Evolutionary conservation across 2,113 vertebrate genomes (phyloP).

Genomic region (Pelecanoides urinatrix): DNA sequence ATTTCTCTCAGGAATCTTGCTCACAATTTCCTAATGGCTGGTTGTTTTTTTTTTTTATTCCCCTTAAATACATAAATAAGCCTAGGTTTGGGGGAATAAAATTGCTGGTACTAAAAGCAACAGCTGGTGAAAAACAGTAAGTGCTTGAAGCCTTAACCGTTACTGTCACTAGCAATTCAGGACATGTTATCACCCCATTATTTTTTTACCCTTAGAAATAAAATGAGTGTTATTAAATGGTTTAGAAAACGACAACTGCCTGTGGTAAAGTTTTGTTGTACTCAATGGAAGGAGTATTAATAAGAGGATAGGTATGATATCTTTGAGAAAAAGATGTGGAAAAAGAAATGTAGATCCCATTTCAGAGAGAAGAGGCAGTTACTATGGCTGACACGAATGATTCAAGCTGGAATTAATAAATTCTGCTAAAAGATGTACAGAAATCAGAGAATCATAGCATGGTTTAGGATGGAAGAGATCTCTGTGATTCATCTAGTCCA

Average conservation of each 20-base stretch:
- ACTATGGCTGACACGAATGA: neutral
- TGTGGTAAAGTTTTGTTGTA: neutral
- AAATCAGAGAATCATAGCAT: neutral
- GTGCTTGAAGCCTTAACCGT: neutral
- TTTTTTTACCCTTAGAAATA: conserved; percentile 14
- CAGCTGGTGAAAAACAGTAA: conserved; percentile 8
- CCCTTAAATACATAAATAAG: neutral
- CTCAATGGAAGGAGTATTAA: neutral
- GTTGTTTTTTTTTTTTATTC: neutral
- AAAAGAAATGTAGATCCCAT: neutral
- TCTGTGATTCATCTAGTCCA: neutral
- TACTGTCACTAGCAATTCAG: conserved; percentile 14
- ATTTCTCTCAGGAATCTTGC: neutral
- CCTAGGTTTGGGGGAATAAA: neutral
- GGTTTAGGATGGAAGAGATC: neutral
- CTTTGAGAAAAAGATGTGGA: neutral
- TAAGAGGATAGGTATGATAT: neutral
- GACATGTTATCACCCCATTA: neutral
- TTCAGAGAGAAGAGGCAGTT: neutral
- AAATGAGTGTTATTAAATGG: neutral
- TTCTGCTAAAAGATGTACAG: neutral
- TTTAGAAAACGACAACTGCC: neutral
- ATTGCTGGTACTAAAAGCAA: conserved; percentile 13
- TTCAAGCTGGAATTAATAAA: neutral
- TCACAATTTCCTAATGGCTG: neutral